phyloP scores from a whole-genome alignment of 2,113 vertebrate species.

The Sakesphorus luctuosus region DNA sequence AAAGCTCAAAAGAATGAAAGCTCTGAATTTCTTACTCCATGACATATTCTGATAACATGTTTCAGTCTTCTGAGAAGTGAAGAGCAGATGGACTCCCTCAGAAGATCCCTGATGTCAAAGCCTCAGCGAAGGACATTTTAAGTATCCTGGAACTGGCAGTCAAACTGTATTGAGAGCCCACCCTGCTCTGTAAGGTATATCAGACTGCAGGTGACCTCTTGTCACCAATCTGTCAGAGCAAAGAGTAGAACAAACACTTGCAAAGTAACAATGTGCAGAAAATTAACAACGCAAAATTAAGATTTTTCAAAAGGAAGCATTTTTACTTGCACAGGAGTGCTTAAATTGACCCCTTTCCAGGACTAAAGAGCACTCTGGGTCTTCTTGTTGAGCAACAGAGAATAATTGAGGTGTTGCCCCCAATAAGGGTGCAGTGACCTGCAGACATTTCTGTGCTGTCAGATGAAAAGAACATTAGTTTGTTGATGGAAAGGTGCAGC shows the following conservation, averaged over 20 bases:
- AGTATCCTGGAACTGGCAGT: neutral
- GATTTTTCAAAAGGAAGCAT: neutral
- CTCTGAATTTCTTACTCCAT: neutral
- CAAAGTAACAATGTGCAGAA: neutral
- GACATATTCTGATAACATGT: neutral
- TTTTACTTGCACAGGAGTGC: neutral
- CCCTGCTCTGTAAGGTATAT: neutral
- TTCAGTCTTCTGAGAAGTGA: neutral
- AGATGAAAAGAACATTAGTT: neutral
- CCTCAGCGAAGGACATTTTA: neutral
- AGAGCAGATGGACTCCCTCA: neutral
- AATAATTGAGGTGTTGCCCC: neutral
- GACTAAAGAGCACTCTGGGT: neutral
- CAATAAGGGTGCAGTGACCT: neutral
- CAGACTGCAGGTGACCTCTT: neutral
- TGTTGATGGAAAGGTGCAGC: neutral
- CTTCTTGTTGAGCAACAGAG: neutral
- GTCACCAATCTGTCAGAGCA: neutral
- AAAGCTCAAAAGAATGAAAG: neutral
- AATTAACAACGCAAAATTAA: neutral
- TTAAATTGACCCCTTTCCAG: neutral
- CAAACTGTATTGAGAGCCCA: neutral
- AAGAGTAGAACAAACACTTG: neutral
- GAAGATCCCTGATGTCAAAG: neutral
- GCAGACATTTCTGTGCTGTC: neutral